These are phyloP conservation scores for Solenodon paradoxus DNA, from an alignment of 2,113 vertebrate genomes.

Conservation along the genomic window DNA sequence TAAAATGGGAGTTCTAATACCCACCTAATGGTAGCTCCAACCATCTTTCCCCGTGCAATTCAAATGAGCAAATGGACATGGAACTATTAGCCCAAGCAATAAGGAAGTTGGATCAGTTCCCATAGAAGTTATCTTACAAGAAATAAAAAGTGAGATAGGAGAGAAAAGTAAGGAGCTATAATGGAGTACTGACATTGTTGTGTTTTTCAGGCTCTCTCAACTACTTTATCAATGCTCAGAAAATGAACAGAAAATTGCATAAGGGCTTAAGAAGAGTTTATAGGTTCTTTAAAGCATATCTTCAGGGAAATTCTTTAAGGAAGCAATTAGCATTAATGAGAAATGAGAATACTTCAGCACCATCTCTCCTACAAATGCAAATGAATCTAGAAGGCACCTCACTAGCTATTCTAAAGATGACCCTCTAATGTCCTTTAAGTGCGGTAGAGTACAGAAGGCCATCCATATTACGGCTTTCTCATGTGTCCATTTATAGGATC, in stretches of 20 bases:
- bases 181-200: background rate
- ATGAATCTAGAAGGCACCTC: background rate
- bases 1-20: background rate
- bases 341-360: slow-evolving; percentile 5
- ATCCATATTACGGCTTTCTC: background rate
- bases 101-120: background rate
- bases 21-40: background rate
- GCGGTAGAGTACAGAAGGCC: background rate
- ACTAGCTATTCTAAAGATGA: background rate
- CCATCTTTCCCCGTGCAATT: background rate
- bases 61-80: background rate
- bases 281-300: background rate
- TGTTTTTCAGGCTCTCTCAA: background rate
- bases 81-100: background rate
- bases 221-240: background rate
- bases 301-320: background rate
- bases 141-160: background rate
- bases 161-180: background rate
- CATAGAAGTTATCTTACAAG: background rate
- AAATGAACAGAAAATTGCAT: background rate
- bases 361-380: background rate
- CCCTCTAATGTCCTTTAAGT: background rate
- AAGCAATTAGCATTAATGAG: slow-evolving; percentile 6
- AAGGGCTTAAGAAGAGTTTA: background rate
- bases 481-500: background rate